Percentiles rank a stretch among this genome's conserved stretches.
Conservation (phyloP, 2,888 invertebrate genomes). For the Diachrysia chrysitis region DNA sequence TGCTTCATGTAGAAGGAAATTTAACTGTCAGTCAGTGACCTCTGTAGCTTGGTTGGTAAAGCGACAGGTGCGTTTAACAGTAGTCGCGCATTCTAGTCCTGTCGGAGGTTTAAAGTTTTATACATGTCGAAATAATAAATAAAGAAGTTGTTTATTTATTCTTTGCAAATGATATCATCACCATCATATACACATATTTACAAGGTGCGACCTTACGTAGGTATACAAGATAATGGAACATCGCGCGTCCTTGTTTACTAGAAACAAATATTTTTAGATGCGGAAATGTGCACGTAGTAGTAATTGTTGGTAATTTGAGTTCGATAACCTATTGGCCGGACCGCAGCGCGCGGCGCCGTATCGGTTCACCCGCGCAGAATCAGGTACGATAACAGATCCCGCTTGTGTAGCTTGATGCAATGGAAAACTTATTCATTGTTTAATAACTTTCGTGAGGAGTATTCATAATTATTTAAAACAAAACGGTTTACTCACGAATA, state of each 20-base stretch:
- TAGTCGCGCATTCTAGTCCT: no score
- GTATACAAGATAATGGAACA: background rate
- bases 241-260: background rate
- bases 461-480: no score
- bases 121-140: background rate
- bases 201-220: background rate
- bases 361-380: background rate
- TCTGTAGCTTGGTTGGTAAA: no score
- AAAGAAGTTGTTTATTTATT: background rate
- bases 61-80: no score
- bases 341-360: constrained; percentile 14
- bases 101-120: no score
- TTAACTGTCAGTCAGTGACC: no score
- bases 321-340: constrained; percentile 29
- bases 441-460: no score
- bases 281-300: background rate
- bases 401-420: background rate
- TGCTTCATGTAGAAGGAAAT: no score
- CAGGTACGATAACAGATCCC: constrained; percentile 7
- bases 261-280: background rate
- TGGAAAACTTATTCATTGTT: background rate
- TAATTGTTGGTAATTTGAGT: constrained; percentile 17
- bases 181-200: background rate
- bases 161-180: background rate
- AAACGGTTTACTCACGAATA: no score